phyloP scores from a whole-genome alignment of 2,113 vertebrate genomes.

The Malurus cyaneus region DNA sequence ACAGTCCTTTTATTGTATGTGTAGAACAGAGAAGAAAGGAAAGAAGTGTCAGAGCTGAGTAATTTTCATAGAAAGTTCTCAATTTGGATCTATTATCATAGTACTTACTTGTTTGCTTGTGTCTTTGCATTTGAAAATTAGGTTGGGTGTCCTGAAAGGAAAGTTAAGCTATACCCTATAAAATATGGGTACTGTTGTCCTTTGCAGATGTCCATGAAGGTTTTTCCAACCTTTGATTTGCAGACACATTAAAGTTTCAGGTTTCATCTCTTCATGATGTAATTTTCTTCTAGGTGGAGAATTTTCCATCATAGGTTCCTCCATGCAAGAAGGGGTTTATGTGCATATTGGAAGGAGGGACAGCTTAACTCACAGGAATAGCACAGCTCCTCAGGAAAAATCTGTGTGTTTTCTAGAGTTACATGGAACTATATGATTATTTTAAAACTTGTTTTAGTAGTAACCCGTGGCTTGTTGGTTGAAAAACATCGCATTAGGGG shows the following conservation, averaged over 20 bases:
- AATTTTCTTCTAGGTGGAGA: neutral
- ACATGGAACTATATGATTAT: neutral
- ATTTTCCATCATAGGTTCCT: neutral
- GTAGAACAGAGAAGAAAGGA: neutral
- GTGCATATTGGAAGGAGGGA: neutral
- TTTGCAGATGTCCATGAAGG: neutral
- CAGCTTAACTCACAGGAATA: neutral
- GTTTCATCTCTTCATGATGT: neutral
- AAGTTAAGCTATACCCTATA: neutral
- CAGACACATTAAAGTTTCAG: neutral
- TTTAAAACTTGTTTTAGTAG: neutral
- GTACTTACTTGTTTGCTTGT: neutral
- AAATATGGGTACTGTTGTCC: neutral
- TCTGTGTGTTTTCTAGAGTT: neutral
- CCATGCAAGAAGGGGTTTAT: neutral
- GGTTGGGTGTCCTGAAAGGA: neutral
- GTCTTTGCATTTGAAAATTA: neutral
- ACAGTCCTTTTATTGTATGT: neutral
- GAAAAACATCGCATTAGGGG: neutral
- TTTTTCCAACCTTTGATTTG: neutral
- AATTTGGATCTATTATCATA: fast-evolving
- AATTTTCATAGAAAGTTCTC: neutral
- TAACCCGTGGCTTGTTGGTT: neutral
- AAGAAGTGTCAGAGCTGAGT: neutral
- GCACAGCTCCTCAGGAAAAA: neutral